Conservation (phyloP, 2,797 vertebrate species). For the Phaenicophaeus curvirostris region DNA sequence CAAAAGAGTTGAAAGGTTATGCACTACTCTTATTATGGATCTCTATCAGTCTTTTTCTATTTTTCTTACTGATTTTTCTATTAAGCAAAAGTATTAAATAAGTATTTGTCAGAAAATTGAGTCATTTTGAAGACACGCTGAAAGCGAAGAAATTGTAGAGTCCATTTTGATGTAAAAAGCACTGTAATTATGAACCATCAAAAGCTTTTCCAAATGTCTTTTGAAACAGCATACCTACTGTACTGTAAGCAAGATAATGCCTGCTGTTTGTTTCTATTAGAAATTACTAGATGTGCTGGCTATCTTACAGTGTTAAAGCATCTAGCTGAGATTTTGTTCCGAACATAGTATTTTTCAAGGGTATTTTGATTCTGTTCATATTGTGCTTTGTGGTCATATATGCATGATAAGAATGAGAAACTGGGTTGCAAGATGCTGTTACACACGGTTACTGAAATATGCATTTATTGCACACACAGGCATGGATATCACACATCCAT, state of each 20-base stretch:
- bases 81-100: constrained; percentile 4
- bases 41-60: not conserved
- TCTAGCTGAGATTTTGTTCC: not conserved
- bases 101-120: constrained; percentile 34
- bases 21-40: not conserved
- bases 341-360: not conserved
- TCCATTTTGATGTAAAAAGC: constrained; percentile 27
- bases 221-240: not conserved
- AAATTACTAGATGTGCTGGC: not conserved
- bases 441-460: not conserved
- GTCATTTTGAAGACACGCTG: constrained; percentile 12
- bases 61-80: not conserved
- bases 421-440: not conserved
- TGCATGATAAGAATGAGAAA: not conserved
- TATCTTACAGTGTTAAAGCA: not conserved
- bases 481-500: not conserved
- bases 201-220: constrained; percentile 13
- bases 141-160: not conserved
- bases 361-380: not conserved
- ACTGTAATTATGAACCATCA: constrained; percentile 4
- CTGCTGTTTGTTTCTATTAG: not conserved
- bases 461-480: not conserved
- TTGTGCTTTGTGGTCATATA: not conserved
- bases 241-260: constrained; percentile 12
- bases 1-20: not conserved